Base-by-base conservation (phyloP, 2,888 invertebrate genomes). In the Acutogordius australiensis region DNA sequence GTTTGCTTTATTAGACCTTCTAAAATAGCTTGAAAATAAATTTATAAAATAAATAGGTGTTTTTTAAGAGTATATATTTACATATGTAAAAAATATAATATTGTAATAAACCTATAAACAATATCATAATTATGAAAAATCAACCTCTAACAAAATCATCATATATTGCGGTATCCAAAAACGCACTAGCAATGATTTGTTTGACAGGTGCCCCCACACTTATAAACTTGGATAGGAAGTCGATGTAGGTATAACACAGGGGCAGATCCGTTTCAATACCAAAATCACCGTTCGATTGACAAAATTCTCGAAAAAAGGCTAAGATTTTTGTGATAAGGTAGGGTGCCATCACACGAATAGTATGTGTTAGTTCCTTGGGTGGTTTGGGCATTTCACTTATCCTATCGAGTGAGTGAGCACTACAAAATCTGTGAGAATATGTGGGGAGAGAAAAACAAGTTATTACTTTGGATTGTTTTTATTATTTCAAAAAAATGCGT, bases 191-290 rank as follows among this genome's bases (percentile, higher is more conserved):
- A 81, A 91, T 86, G 61, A 88, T 84, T 66, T 79, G 77, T 64
- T 88, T 77, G 90, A 91, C 90, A 64, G 88, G 79, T 65, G 87
- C 87, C 44, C 91, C 91, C 84, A 90, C 85, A 68, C 85, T 84
- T 74, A 87, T 87, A 66, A 88, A 79, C 69, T 86, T 84, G 73
- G 88, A 81, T 62, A 91, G 74, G 81, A 90, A 85, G 65, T 81
- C 80, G 62, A 88, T 79, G 26, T 51, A 51, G 23, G 51, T 4
- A 23, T 51, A 21, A 51, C 51, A 51, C 51, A 51, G 23, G 51
- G 51, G 51, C 23, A 51, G 4, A 51, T 51, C 51, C 13, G 8
- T n/a, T 13, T 51, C 26, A n/a, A 51, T n/a, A 51, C 23, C 23
- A 4, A 51, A 21, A n/a, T 51, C 51, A n/a, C 51, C 51, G 23